These are phyloP conservation scores for Poicephalus meyeri DNA, from an alignment of 2,113 vertebrate genomes.

Conservation along the genomic window DNA sequence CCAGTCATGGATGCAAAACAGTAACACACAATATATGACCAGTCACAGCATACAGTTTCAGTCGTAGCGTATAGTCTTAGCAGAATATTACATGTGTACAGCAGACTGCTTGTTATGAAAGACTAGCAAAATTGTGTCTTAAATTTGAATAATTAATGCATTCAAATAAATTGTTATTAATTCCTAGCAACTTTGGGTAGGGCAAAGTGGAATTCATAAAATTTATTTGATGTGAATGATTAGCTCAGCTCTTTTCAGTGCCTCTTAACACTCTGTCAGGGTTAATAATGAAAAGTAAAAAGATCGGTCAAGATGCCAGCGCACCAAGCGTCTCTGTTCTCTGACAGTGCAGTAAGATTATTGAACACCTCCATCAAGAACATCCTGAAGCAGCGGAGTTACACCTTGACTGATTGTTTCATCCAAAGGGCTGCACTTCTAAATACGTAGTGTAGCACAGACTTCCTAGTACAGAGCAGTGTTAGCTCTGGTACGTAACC, in stretches of 20 bases:
- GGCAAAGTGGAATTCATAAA: neutral
- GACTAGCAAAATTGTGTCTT: neutral
- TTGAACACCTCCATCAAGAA: neutral
- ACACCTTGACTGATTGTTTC: neutral
- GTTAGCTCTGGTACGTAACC: neutral
- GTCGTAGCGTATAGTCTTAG: neutral
- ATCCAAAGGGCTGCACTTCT: neutral
- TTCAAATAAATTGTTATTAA: neutral
- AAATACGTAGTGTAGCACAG: neutral
- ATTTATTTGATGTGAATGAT: neutral
- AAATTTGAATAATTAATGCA: constrained; percentile 2
- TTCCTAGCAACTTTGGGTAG: neutral
- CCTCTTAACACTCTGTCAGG: neutral
- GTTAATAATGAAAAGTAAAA: neutral
- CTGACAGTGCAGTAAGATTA: neutral
- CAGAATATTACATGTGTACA: neutral
- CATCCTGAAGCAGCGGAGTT: neutral
- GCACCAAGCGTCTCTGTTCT: neutral
- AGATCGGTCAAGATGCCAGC: neutral
- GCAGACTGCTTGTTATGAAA: neutral
- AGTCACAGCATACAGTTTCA: neutral
- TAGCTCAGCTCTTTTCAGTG: neutral
- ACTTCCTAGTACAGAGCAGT: neutral
- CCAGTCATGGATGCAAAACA: neutral
- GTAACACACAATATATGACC: neutral